Evolutionary conservation across 2,113 vertebrate species (phyloP), one percentile per base, ranked within the genome.

Genomic region (Emberiza fucata): DNA sequence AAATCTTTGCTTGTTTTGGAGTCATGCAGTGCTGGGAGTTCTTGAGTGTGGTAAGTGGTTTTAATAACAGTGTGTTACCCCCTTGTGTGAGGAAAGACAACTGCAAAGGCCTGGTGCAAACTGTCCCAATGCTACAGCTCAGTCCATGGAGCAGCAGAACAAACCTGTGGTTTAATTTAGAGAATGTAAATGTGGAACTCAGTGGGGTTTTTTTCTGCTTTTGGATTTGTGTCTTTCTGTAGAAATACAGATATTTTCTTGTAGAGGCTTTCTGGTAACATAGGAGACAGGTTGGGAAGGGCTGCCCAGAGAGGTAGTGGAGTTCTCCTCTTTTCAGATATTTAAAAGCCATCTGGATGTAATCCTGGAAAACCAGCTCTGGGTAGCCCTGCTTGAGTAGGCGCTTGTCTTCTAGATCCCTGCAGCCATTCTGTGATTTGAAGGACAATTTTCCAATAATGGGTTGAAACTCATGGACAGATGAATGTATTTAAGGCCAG

Each of bases 11-110:
- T 53, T 70, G 15, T 53, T 70, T 65, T 35, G 11, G 44, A 56
- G 14, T 47, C 50, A 9, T 0, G 6, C 1, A 2, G 8, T 73
- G 63, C 12, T 76, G 6, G 29, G 57, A 76, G 40, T 14, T 27
- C 29, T 35, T 11, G 51, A 16, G 19, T 63, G 18, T 20, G 11
- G 0, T 28, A 21, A 29, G 25, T 48, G 45, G 22, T 71, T 33
- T 42, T 22, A 19, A 0, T 59, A 66, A 19, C 28, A 44, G 45
- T 1, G 14, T 20, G 15, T 66, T 69, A 61, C 9, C 4, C 37
- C 57, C 19, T 69, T 59, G 25, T 50, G 35, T 37, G 17, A 56
- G 37, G 45, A 44, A 59, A 35, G 29, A 18, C 14, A 31, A 11
- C 5, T 15, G 54, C 28, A 13, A 47, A 78, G 37, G 35, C 3